Evolutionary conservation across 2,888 invertebrate genomes (phyloP), one percentile per base, ranked within the genome.

Genomic region (Lysandra bellargus): DNA sequence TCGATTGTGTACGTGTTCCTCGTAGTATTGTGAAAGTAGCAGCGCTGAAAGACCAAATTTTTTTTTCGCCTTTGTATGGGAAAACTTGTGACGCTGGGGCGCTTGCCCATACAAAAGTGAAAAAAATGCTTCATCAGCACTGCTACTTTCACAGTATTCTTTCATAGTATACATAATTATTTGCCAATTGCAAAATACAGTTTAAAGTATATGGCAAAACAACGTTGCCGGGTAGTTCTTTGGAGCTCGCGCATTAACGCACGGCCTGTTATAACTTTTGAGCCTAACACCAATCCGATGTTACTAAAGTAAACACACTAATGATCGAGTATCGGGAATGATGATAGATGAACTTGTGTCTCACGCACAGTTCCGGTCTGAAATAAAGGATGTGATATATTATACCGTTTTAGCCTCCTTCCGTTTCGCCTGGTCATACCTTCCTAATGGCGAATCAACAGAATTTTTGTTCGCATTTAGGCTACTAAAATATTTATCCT

Each of bases 301-400:
- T 94, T 90, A 83, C 84, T 85, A 85, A 87, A 89, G 90, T 87
- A 92, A 93, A 94, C 93, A 92, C 82, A 82, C 90, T 93, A 92
- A 94, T 94, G 94, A 94, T 93, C 87, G 93, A 94, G 88, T 87
- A 89, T 89, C 87, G 86, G 83, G 85, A 85, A 91, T 90, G 89
- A 93, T 93, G 94, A 94, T 94, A 92, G 93, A 94, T 94, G 93
- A 90, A 89, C 90, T 89, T 87, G 87, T 89, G 89, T 91, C 90
- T 90, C 90, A 87, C 83, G 91, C 92, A 91, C 92, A 91, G 80
- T 81, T 81, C 80, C 82, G 80, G 74, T 79, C 82, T 79, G 72
- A 80, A 83, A 80, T 88, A 88, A 87, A 86, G 83, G 83, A 84
- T 87, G 86, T 85, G 85, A 86, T 85, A 85, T 87, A 86, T 86